Percentiles rank a stretch among this genome's conserved stretches.
phyloP scores from a whole-genome alignment of 2,113 vertebrate species.

The Chionodraco myersi region DNA sequence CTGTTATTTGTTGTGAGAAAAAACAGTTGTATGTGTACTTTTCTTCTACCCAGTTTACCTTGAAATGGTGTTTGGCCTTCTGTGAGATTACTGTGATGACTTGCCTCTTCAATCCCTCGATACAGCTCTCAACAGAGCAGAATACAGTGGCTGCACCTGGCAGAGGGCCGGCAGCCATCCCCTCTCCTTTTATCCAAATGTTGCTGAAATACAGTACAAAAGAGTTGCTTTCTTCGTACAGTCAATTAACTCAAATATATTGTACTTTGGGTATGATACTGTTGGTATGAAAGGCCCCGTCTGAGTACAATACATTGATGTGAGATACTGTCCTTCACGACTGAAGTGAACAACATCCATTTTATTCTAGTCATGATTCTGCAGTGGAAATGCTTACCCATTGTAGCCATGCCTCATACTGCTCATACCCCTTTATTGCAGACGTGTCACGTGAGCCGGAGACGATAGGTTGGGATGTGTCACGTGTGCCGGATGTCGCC shows the following conservation, averaged over 20 bases:
- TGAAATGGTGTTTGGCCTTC: constrained; percentile 40
- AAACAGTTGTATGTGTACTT: constrained; percentile 1
- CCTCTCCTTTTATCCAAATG: constrained; percentile 11
- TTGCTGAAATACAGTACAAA: not conserved
- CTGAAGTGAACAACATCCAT: not conserved
- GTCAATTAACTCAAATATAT: not conserved
- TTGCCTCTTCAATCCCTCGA: constrained; percentile 4
- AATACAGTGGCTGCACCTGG: constrained; percentile 1
- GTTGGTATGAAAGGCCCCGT: not conserved
- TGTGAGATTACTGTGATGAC: constrained; percentile 39
- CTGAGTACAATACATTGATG: not conserved
- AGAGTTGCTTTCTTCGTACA: not conserved
- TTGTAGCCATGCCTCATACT: too few species aligned
- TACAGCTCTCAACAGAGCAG: constrained; percentile 20
- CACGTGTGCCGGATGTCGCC: too few species aligned
- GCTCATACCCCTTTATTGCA: too few species aligned
- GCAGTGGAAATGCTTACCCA: not conserved
- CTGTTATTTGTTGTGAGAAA: constrained; percentile 7
- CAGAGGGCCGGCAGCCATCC: constrained; percentile 13
- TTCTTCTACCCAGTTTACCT: constrained; percentile 13
- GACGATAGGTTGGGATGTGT: too few species aligned
- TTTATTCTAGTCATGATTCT: not conserved
- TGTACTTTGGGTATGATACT: not conserved
- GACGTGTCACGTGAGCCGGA: too few species aligned
- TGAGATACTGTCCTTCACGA: not conserved